Base-by-base conservation (phyloP, 1,140 invertebrate species). In the Lanistes nyassanus region DNA sequence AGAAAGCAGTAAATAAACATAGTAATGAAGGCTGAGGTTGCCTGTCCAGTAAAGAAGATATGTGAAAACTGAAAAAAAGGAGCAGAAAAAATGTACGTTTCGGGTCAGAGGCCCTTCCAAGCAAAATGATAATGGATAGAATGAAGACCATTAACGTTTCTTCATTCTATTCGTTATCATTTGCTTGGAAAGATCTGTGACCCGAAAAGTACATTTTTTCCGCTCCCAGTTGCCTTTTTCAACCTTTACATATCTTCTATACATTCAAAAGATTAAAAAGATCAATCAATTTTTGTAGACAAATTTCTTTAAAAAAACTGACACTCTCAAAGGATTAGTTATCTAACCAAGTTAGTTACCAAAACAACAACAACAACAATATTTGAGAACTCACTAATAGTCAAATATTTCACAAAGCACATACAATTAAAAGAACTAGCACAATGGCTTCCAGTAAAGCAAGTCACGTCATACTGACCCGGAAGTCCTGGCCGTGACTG, bases 401-500 rank as follows among this genome's bases (percentile, higher is more conserved):
- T 16, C 9, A 62, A 26, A 11, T 31, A 7, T 62, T 23, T 26
- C n/a, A 7, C n/a, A 23, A 11, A 26, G 6, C 58, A 62, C 58
- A 62, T 31, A 26, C 58, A 62, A 23, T 26, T 31, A 62, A 11
- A 7, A 34, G 5, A 7, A 26, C n/a, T 7, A 29, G 2, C 34
- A 65, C 29, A 31, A 2, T 19, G 29, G 31, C 29, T 34, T 2
- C 56, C 6, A 37, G 47, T 39, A 65, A 36, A 29, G 13, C 36
- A 23, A 56, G 21, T 34, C 31, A 5, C 55, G 16, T 4, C 31
- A 31, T 29, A 68, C 66, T 77, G 19, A 77, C 76, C 64, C 58
- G 62, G 39, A 77, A 77, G 42, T 74, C 65, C n/a, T 69, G 71
- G 4, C 39, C 53, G 19, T 39, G n/a, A 56, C 71, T 74, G 37